phyloP scores from a whole-genome alignment of 2,113 vertebrate genomes.

The Lates calcarifer region DNA sequence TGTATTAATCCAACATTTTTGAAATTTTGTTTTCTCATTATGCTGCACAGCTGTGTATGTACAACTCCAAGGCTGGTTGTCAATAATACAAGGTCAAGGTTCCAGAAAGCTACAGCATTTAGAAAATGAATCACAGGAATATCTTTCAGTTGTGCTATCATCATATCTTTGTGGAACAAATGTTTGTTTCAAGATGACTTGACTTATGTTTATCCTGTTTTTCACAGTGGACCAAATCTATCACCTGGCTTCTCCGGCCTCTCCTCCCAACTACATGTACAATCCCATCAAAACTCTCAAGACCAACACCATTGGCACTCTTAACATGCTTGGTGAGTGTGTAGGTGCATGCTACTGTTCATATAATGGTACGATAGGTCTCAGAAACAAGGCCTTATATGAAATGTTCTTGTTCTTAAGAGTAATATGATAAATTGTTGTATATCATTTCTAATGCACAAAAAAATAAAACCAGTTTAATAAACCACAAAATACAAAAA shows the following conservation, averaged over 20 bases:
- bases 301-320: constrained; percentile 97
- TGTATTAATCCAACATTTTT: background rate
- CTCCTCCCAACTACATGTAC: constrained; percentile 99
- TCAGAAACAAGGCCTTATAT: background rate
- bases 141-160: background rate
- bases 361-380: background rate
- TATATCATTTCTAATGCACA: too few species aligned
- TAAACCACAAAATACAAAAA: background rate
- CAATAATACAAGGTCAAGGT: background rate
- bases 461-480: too few species aligned
- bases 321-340: constrained; percentile 97
- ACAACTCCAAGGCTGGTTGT: background rate
- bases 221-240: constrained; percentile 97
- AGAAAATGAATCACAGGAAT: background rate
- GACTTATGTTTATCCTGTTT: constrained; percentile 8
- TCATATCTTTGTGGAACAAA: background rate
- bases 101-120: background rate
- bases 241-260: constrained; percentile 97
- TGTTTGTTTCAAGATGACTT: background rate
- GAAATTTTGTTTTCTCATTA: background rate
- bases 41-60: background rate
- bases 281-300: constrained; percentile 99
- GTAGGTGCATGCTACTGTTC: background rate
- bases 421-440: too few species aligned
- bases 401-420: background rate